Evolutionary conservation across 2,888 invertebrate species (phyloP), one percentile per base, ranked within the genome.

Genomic region (Oithona nana): DNA sequence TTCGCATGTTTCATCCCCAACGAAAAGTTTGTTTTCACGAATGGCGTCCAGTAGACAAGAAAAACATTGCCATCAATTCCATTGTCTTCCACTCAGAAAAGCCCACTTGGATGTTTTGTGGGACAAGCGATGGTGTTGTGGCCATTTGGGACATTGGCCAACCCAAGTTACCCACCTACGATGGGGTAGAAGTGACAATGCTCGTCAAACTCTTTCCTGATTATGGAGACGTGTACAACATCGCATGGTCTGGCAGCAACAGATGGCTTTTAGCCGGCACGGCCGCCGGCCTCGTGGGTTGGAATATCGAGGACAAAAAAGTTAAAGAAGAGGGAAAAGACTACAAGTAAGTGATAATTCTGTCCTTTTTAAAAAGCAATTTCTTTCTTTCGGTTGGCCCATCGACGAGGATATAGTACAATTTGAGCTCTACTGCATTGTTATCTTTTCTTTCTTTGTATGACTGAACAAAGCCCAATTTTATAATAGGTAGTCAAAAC

Each of bases 101-200:
- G 28, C 69, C 69, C 1, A 69, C 70, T 0, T 69, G 70, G 63
- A 68, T 74, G n/a, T 73, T 73, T 66, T 71, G 73, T 31, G 70
- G 69, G 8, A 67, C 68, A 61, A 68, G 68, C 26, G 69, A 70
- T 63, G 64, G 66, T 20, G 64, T 67, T 29, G 66, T 70, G 6
- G 66, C 68, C 8, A 54, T 70, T 8, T 69, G 66, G 66, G 67
- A 67, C 22, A 63, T 67, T 1, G 66, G 67, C 0, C 61, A 60
- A 20, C 65, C 66, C 30, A 31, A 52, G 22, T 31, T 65, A 6
- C 67, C 67, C 3, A 57, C 49, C n/a, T 67, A 67, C 16, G 63
- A 64, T 13, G 64, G 62, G 8, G 64, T 57, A 16, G 29, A 29
- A n/a, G 49, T 56, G 4, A 31, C 22, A 55, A 39, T 48, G 28